Conservation (phyloP, 1,140 invertebrate genomes). For the Brachionus calyciflorus region DNA sequence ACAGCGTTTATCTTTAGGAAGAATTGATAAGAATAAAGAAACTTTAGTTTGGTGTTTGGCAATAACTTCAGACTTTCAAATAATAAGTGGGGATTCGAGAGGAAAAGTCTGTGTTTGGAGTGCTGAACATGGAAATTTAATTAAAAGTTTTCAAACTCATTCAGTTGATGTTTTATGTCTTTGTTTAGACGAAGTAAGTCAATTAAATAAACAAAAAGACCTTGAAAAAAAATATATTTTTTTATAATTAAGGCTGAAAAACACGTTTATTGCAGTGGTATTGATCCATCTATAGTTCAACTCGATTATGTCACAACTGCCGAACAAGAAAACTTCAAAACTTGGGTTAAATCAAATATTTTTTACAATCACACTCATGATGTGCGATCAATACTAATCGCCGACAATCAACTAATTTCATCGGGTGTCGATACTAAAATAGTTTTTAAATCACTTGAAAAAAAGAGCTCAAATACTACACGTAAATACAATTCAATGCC, state of each 20-base stretch:
- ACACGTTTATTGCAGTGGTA: conserved; percentile 62
- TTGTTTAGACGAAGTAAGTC: conserved; percentile 66
- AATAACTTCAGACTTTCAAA: conserved; percentile 66
- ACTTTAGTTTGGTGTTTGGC: conserved; percentile 82
- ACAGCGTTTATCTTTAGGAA: conserved; percentile 72
- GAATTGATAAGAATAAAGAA: conserved; percentile 63
- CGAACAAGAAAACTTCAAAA: conserved; percentile 53
- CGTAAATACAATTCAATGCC: conserved; percentile 47
- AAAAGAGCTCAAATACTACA: neutral
- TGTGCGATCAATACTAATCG: conserved; percentile 70
- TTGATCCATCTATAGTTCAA: conserved; percentile 73
- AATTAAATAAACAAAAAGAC: neutral
- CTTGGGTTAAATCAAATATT: conserved; percentile 77
- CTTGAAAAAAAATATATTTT: neutral
- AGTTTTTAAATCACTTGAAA: conserved; percentile 45
- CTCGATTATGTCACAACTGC: conserved; percentile 66
- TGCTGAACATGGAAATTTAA: conserved; percentile 71
- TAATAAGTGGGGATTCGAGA: conserved; percentile 83
- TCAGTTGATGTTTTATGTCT: conserved; percentile 74
- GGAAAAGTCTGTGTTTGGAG: conserved; percentile 84
- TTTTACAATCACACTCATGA: conserved; percentile 78
- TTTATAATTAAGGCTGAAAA: conserved; percentile 50
- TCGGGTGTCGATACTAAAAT: conserved; percentile 48
- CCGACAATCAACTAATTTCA: conserved; percentile 53
- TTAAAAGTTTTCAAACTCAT: conserved; percentile 70